Evolutionary conservation across 2,113 vertebrate genomes (phyloP), one percentile per base, ranked within the genome.

Genomic region (Calonectris borealis): DNA sequence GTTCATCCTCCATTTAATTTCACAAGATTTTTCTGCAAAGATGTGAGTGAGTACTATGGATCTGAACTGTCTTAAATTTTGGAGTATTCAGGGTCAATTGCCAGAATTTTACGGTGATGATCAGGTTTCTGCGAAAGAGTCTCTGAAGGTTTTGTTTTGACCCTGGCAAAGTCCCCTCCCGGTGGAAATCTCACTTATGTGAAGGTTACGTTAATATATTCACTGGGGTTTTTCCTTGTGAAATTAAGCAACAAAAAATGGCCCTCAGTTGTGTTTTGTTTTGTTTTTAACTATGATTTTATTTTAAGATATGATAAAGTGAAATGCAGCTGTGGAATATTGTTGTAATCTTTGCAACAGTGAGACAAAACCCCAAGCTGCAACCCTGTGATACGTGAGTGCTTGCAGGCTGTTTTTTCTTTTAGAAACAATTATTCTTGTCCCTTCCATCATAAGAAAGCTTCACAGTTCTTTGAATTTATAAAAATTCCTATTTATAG

Each of bases 391-490:
- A n/a, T 52, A 26, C 4, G 6, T 51, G 49, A 71, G 31, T 10
- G 9, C 55, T 80, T 68, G 11, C 42, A 75, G 42, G 54, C 51
- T 65, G 31, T 1, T 55, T 44, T 76, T 76, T 9, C 19, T 80
- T 93, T 77, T 34, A 70, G 36, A 61, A 86, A 64, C n/a, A 52
- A 24, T 36, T 60, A 12, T 54, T 66, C 38, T 60, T 68, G 14
- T 46, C 31, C 44, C 9, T 76, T 55, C 52, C 40, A 36, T 25
- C 21, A 20, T 26, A 66, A 36, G 49, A 72, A 95, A 69, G 22
- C 52, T 82, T 79, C 49, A 32, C 20, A 38, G 49, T 20, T 24
- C 83, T 92, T 92, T 84, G 83, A 79, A 81, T 97, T 96, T 93
- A 90, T 79, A 85, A 86, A 96, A 73, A 70, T 9, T 14, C 15